Evolutionary conservation across 64 coral and sea anemone genomes (phyloP).

Genomic region (Stylophora pistillata): DNA sequence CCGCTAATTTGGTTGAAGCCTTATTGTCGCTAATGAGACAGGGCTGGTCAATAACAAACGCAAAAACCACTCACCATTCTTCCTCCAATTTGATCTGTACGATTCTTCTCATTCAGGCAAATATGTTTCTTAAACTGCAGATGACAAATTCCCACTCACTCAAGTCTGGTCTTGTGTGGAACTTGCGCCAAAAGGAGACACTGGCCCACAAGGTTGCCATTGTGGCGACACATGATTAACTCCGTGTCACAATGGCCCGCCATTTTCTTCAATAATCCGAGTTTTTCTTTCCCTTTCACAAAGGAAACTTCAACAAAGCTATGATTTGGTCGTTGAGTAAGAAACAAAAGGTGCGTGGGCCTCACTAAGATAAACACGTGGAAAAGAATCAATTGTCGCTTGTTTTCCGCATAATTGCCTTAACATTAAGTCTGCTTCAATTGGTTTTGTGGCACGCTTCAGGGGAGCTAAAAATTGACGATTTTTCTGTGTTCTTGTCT

Average conservation of each 20-base stretch:
- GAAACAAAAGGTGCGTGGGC: conserved; percentile 16
- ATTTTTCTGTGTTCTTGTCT: not conserved
- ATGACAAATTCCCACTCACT: conserved; percentile 47
- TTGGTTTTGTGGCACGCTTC: conserved; percentile 22
- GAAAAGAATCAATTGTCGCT: conserved; percentile 17
- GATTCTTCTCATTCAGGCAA: not conserved
- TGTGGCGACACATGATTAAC: conserved; percentile 39
- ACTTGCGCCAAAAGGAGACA: not conserved
- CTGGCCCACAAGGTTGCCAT: conserved; percentile 2
- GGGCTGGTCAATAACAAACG: not conserved
- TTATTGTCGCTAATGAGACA: not conserved
- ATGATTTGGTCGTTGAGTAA: conserved; percentile 33
- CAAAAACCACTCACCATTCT: conserved; percentile 12
- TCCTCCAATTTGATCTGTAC: not conserved
- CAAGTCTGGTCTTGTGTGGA: not conserved
- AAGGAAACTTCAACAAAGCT: conserved; percentile 40
- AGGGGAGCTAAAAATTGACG: conserved; percentile 4
- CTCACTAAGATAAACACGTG: conserved; percentile 47
- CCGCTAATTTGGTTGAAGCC: conserved; percentile 11
- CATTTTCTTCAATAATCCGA: conserved; percentile 41
- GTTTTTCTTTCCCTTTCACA: conserved; percentile 49
- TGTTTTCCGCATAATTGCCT: conserved; percentile 38
- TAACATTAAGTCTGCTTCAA: conserved; percentile 12
- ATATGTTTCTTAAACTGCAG: conserved; percentile 8
- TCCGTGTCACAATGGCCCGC: not conserved